Evolutionary conservation across 2,888 invertebrate species (phyloP), one percentile per base, ranked within the genome.

Genomic region (Eupithecia pulchellata): DNA sequence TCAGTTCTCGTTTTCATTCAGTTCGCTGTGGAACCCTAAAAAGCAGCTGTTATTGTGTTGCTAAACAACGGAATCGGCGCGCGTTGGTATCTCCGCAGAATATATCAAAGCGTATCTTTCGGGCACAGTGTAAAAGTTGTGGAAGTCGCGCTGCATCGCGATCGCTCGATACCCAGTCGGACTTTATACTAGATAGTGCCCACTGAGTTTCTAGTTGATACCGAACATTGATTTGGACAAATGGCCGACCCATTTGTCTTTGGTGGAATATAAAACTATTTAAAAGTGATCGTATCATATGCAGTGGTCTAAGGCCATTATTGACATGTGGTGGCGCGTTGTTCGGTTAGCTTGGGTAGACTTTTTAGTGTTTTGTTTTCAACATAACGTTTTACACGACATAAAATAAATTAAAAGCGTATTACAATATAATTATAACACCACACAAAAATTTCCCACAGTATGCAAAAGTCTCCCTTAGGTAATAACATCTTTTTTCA

Each of bases 21-120:
- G 3, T 47, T 47, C 42, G n/a, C 3, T 47, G 42, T 8, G n/a
- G 42, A 55, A 55, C 14, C 55, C 57, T 57, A 29, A 13, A 47
- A 64, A 64, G 66, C 52, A n/a, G 36, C 60, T 66, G 17, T 77
- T 47, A 20, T 78, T 83, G 82, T 83, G 81, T 82, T 81, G 79
- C 80, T 80, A 80, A 75, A 77, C 78, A 82, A 81, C 83, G 17
- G 64, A 66, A 86, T 85, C 85, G 78, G 74, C 75, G 80, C 77
- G 77, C 79, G 79, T 79, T 79, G 71, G 72, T 72, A 86, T 86
- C 86, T 80, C 74, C 61, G 60, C 75, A 69, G 84, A 81, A 82
- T 85, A 84, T 84, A 86, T 87, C 86, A 84, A 76, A 72, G 76
- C 77, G 75, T 82, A 84, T 85, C 84, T 81, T 73, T 66, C 68